Conservation (phyloP, 2,888 invertebrate species). For the Trachelus iudaicus region DNA sequence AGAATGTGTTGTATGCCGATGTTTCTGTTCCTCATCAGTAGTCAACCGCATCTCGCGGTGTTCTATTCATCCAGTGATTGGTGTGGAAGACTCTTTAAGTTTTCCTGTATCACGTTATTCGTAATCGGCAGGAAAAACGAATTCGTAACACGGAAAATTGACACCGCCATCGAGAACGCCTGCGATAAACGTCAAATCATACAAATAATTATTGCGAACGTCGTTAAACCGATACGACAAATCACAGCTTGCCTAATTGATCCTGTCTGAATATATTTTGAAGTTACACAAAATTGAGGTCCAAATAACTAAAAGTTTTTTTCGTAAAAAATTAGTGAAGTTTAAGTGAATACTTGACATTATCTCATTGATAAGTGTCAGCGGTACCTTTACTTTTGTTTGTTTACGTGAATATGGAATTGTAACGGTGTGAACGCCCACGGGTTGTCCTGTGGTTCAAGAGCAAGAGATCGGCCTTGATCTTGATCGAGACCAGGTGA, state of each 20-base stretch:
- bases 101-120: neutral
- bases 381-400: neutral
- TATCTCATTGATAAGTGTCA: neutral
- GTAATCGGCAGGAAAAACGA: neutral
- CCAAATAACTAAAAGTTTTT: neutral
- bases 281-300: neutral
- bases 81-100: neutral
- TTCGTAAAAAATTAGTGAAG: neutral
- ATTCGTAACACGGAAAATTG: neutral
- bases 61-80: constrained; percentile 34
- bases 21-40: constrained; percentile 61
- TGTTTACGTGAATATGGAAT: neutral
- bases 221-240: neutral
- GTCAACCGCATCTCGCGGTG: constrained; percentile 52
- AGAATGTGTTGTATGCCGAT: constrained; percentile 44
- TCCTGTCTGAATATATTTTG: neutral
- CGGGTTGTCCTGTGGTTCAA: neutral
- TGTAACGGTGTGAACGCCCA: neutral
- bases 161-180: neutral
- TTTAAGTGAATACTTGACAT: neutral
- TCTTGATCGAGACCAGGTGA: constrained; percentile 30
- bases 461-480: constrained; percentile 21
- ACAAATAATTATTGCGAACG: neutral
- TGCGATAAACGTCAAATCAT: neutral
- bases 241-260: neutral